A percentile compares a stretch with the other conserved stretches of the same genome.
These are phyloP conservation scores for Somateria mollissima DNA, from an alignment of 2,797 vertebrate genomes.

Conservation along the genomic window DNA sequence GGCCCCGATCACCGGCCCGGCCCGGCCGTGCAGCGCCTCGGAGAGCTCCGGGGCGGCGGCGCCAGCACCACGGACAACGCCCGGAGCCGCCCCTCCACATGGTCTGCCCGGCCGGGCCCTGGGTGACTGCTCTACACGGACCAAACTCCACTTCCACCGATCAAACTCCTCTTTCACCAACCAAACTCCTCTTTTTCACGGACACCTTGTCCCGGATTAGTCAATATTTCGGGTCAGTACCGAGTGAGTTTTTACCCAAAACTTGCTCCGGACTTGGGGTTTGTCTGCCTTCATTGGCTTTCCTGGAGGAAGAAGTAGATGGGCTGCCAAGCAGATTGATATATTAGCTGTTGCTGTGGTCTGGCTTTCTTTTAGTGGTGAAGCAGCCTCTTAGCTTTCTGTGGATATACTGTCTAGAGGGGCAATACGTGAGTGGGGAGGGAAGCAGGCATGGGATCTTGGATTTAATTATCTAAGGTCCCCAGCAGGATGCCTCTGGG, in stretches of 20 bases:
- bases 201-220: rapidly evolving
- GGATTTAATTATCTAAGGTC: constrained; percentile 50
- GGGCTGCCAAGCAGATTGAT: background rate
- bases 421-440: background rate
- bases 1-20: background rate
- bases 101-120: background rate
- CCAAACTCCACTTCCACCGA: rapidly evolving
- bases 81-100: rapidly evolving
- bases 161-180: too few relatives aligned
- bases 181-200: rapidly evolving
- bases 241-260: background rate
- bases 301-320: background rate
- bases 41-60: background rate
- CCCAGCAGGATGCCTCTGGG: background rate
- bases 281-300: background rate
- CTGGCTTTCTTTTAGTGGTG: background rate
- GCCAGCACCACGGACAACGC: background rate
- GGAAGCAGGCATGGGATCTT: background rate
- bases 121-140: too few relatives aligned
- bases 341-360: constrained; percentile 32
- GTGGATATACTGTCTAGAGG: background rate
- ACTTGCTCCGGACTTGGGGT: background rate
- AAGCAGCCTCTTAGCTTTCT: constrained; percentile 51
- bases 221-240: background rate
- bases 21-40: background rate